Evolutionary conservation across 1,140 invertebrate species (phyloP), one percentile per base, ranked within the genome.

Genomic region (Charaxes varanes): DNA sequence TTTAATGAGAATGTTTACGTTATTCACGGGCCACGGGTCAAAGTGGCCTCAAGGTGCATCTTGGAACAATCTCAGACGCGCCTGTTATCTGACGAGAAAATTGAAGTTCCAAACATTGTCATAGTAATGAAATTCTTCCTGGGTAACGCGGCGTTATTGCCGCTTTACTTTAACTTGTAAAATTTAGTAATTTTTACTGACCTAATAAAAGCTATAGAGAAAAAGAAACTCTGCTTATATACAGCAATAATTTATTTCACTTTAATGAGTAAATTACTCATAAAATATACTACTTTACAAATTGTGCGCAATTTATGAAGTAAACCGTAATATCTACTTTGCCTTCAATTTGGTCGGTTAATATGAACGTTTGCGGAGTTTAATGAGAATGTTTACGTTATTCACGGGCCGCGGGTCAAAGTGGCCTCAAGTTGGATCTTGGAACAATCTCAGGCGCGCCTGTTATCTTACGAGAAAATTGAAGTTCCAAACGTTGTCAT

Each of bases 111-210:
- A 61, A 52, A 74, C 63, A 66, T 73, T 77, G 72, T 72, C 68
- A 74, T 67, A 53, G 43, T 73, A 78, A 78, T 78, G 70, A 78
- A 74, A 78, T 78, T 78, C 73, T 64, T 68, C 46, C 30, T 34
- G 30, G 35, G 43, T 55, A 62, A 53, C 48, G 47, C 46, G 43
- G 41, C 51, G 48, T 63, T 62, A 57, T 53, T n/a, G n/a, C n/a
- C n/a, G n/a, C n/a, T n/a, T n/a, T n/a, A n/a, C n/a, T n/a, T n/a
- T n/a, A n/a, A n/a, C n/a, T n/a, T n/a, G n/a, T n/a, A n/a, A n/a
- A n/a, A n/a, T n/a, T n/a, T n/a, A n/a, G n/a, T n/a, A n/a, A n/a
- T n/a, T n/a, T n/a, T n/a, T n/a, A n/a, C n/a, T n/a, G n/a, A n/a
- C n/a, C n/a, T n/a, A n/a, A n/a, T n/a, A n/a, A n/a, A n/a, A n/a